Evolutionary conservation across 2,797 vertebrate species (phyloP), one percentile per base, ranked within the genome.

Genomic region (Varecia variegata): DNA sequence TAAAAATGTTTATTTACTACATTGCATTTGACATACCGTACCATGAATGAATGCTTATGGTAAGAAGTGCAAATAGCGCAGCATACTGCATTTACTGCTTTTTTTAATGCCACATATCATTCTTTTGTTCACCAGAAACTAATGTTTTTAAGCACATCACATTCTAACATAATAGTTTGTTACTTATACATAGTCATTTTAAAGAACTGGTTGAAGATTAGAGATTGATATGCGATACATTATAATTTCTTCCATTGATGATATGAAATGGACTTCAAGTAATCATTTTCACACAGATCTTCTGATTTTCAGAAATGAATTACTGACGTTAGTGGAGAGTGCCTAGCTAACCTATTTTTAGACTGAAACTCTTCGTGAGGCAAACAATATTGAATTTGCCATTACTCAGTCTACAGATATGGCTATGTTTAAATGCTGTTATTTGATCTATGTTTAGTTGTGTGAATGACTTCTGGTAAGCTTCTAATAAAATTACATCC

Each of bases 301-400:
- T 96, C 15, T 77, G 70, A 71, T 80, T 81, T 97, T 92, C 38
- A 80, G 60, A 88, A 80, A 40, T 35, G 15, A 84, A 62, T 92
- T 86, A 23, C 47, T 88, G 81, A 25, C 20, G 25, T 58, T 68
- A 38, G 7, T 20, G 32, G 54, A 17, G 38, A 92, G 3, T 68
- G 9, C n/a, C 54, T 43, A 17, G 15, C 38, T 50, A 73, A 60
- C 2, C 7, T 79, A 38, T 74, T 84, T 65, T 54, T 9, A 73
- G 67, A 11, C 20, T 70, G 7, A 56, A 77, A 60, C 18, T 73
- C 17, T 90, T 65, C 76, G 4, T 79, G 5, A 87, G 23, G 25
- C 38, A 79, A 96, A 68, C 9, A 65, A 89, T 81, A 85, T 45
- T 67, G 30, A n/a, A 80, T 50, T 65, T 90, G 21, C 47, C 67